These are phyloP conservation scores for Tragopan temminckii DNA, from an alignment of 2,797 vertebrate species.

Conservation along the genomic window DNA sequence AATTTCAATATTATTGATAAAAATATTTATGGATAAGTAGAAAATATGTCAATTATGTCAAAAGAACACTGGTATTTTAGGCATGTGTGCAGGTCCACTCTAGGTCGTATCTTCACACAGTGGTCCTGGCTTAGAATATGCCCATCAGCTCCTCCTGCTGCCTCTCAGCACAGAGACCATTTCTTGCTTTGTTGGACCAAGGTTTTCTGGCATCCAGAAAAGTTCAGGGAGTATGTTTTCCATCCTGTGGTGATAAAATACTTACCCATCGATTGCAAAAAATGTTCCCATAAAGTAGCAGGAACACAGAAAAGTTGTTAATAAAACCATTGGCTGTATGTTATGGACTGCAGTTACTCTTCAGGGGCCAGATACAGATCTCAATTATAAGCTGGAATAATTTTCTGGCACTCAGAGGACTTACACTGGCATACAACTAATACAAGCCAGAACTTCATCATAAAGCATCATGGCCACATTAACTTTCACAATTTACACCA, in stretches of 20 bases:
- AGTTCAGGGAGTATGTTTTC: background rate
- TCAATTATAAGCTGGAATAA: constrained; percentile 35
- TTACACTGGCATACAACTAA: background rate
- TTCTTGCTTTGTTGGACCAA: background rate
- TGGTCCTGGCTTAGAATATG: accelerated
- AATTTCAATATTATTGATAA: background rate
- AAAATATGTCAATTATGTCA: background rate
- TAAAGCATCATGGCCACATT: background rate
- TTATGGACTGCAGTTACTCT: background rate
- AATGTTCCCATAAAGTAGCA: background rate
- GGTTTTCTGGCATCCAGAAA: background rate
- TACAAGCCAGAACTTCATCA: background rate
- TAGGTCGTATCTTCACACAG: background rate
- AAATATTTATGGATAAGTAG: background rate
- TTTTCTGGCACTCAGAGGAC: constrained; percentile 19
- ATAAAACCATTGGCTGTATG: background rate
- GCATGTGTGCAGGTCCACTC: background rate
- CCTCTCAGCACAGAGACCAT: background rate
- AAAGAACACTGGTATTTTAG: background rate
- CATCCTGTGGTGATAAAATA: background rate
- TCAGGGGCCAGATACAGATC: background rate
- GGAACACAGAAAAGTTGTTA: background rate
- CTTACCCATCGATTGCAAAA: background rate
- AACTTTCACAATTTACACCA: background rate
- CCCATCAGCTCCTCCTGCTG: background rate